phyloP scores from a whole-genome alignment of 2,797 vertebrate species.

The Diplodus sargus region DNA sequence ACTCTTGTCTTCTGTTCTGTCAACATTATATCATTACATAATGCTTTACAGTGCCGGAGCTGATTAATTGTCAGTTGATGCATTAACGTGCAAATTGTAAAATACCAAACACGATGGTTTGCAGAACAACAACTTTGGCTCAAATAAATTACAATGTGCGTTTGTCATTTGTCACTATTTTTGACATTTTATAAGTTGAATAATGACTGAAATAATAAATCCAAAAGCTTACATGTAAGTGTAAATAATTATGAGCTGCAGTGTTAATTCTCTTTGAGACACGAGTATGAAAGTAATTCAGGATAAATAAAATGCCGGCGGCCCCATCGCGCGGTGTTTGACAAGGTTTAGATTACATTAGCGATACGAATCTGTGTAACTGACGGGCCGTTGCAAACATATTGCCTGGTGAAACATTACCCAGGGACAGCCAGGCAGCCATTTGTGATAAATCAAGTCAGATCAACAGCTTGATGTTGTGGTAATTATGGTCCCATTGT shows the following conservation, averaged over 20 bases:
- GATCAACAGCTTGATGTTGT: slow-evolving; percentile 69
- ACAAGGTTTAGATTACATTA: slow-evolving; percentile 55
- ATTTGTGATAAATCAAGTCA: slow-evolving; percentile 66
- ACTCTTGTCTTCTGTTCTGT: slow-evolving; percentile 9
- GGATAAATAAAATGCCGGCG: slow-evolving; percentile 30
- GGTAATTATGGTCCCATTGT: slow-evolving; percentile 67
- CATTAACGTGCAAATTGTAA: background rate
- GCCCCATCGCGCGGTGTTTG: slow-evolving; percentile 38
- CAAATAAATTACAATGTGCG: background rate
- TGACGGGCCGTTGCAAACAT: slow-evolving; percentile 59
- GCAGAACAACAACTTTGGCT: background rate
- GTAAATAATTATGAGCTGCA: background rate
- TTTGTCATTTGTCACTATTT: background rate
- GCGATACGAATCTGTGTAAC: slow-evolving; percentile 56
- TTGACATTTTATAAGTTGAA: background rate
- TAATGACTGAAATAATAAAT: background rate
- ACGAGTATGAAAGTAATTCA: slow-evolving; percentile 33
- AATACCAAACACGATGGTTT: background rate
- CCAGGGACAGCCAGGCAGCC: slow-evolving; percentile 63
- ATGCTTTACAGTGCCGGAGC: slow-evolving; percentile 6
- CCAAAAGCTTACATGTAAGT: background rate
- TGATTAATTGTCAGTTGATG: background rate
- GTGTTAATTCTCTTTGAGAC: slow-evolving; percentile 13
- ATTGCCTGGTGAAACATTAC: slow-evolving; percentile 60
- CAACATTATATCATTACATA: slow-evolving; percentile 21